Evolutionary conservation across 2,113 vertebrate species (phyloP), one percentile per base, ranked within the genome.

Genomic region (Oncorhynchus tshawytscha): DNA sequence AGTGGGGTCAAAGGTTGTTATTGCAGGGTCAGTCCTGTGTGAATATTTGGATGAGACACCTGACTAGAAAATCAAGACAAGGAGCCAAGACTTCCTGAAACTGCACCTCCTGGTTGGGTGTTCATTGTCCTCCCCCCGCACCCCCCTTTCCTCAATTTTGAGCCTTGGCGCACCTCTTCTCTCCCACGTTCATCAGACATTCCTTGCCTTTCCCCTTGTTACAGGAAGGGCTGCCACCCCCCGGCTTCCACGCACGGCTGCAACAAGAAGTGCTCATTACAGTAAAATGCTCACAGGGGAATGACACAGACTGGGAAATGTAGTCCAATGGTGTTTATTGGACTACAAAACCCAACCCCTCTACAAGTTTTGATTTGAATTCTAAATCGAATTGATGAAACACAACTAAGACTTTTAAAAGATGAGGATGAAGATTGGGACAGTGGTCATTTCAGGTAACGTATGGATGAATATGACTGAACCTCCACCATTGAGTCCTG

Each of bases 161-260:
- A 71, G 2, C 16, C 13, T 29, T 24, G 54, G 51, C 24, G 7
- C 24, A 71, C 8, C 59, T 45, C 78, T 27, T n/a, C 51, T 25
- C 39, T 54, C 39, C 20, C 9, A 4, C 11, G 8, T 29, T 79
- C 73, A 71, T 74, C 77, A 77, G 76, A 87, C 79, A 83, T 84
- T 86, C 80, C 85, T 81, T 13, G 59, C 67, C 62, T 73, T 77
- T 70, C 82, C 76, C 74, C 65, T 70, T 67, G 65, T 73, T 74
- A 81, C 76, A 62, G 70, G 74, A 73, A 45, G 25, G 39, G 20
- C 70, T 54, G 22, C 71, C 20, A 68, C 68, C 72, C 18, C 20
- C 51, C 25, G 29, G n/a, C 24, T 57, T 72, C 49, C 70, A 59
- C 64, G 71, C 66, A 74, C 67, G 45, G 72, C 69, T 34, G 71